Conservation (phyloP, 2,113 vertebrate genomes). For the Megaceryle torquata region DNA sequence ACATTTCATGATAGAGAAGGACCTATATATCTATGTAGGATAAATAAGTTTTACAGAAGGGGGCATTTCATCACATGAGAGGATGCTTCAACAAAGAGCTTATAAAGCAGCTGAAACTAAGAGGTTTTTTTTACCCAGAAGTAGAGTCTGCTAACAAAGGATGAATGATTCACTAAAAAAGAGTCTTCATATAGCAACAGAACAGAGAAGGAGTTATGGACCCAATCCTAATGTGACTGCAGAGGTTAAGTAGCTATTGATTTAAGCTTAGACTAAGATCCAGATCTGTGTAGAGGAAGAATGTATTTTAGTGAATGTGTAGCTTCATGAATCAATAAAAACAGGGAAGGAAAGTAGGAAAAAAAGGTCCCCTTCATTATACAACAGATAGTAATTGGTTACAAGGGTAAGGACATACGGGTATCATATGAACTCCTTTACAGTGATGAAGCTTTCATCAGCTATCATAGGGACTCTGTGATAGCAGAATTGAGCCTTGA, state of each 20-base stretch:
- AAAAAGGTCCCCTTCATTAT: neutral
- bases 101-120: neutral
- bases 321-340: neutral
- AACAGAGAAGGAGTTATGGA: neutral
- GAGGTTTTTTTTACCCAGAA: neutral
- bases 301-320: rapidly evolving
- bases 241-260: neutral
- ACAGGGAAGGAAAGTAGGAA: neutral
- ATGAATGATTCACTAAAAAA: neutral
- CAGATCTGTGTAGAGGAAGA: neutral
- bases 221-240: neutral
- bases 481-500: neutral
- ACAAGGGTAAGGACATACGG: neutral
- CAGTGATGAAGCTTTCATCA: neutral
- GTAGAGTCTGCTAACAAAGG: neutral
- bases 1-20: neutral
- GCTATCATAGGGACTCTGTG: neutral
- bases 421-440: neutral
- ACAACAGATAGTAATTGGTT: neutral
- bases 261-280: neutral
- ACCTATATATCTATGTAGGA: neutral
- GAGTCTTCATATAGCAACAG: neutral
- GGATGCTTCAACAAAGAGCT: neutral
- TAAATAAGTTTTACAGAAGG: neutral
- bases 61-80: neutral